Evolutionary conservation across 2,113 vertebrate genomes (phyloP).

Genomic region (Mirounga angustirostris): DNA sequence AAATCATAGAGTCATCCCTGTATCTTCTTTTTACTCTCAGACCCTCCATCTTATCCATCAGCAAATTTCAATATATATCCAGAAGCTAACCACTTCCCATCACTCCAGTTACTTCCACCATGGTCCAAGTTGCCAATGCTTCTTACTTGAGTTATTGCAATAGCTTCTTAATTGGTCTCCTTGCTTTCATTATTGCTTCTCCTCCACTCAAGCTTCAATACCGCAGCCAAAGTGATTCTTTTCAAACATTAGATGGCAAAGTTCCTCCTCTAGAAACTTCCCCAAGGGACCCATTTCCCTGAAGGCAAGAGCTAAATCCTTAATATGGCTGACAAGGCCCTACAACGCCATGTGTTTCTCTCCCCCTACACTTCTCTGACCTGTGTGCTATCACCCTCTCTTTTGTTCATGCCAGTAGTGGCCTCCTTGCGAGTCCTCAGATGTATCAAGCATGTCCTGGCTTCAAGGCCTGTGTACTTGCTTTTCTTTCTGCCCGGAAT

Average conservation of each 20-base stretch:
- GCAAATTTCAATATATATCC: not conserved
- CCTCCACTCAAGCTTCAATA: not conserved
- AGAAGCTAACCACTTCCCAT: not conserved
- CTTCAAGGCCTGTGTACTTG: not conserved
- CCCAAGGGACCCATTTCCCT: not conserved
- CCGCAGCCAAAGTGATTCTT: not conserved
- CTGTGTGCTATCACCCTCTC: not conserved
- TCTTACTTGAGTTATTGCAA: slow-evolving; percentile 19
- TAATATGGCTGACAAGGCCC: not conserved
- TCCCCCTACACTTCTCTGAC: not conserved
- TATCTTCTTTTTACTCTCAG: not conserved
- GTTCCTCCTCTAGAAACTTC: not conserved
- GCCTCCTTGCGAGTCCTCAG: not conserved
- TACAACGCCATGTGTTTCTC: not conserved
- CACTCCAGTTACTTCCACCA: not conserved
- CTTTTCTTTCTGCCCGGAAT: not conserved
- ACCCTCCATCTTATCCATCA: not conserved
- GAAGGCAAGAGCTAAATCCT: not conserved
- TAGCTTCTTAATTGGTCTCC: not conserved
- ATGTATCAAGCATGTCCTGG: not conserved
- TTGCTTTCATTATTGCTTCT: not conserved
- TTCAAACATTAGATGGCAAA: not conserved
- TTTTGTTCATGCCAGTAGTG: not conserved
- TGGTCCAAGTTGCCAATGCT: not conserved
- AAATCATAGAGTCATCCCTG: not conserved